Base-by-base conservation (phyloP, 2,113 vertebrate genomes). In the Barnardius zonarius region DNA sequence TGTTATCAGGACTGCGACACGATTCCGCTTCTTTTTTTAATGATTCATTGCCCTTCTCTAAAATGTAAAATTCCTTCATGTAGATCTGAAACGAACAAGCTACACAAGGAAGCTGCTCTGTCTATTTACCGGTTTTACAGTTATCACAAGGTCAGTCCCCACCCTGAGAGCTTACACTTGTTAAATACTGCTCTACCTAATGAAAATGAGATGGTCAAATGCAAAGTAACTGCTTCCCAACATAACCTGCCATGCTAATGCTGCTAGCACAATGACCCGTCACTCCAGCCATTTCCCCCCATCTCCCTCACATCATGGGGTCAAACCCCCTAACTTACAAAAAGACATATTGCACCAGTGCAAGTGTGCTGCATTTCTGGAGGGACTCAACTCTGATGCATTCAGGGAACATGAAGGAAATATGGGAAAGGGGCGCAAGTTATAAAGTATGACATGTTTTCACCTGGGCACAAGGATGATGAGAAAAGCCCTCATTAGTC, bases 391-490 rank as follows among this genome's bases (percentile, higher is more conserved):
- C 37, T 54, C 62, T 2, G 49, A 31, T 4, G 31, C 28, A 12
- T 18, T 20, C 63, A 35, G 17, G 22, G 81, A 41, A 44, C 18
- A 11, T 0, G 6, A 14, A 55, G 35, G 20, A 43, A 24, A 51
- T 3, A 4, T 1, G 3, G 39, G 69, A 30, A 72, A 69, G 49
- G 31, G 35, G 3, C 1, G 14, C 17, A 41, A 46, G 31, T 3
- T 18, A 7, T 3, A 22, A 51, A 48, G 39, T 3, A 41, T 1
- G 2, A 23, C 51, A 17, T 0, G 4, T 13, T 72, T 67, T 14
- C 91, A 67, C 17, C 30, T 3, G 16, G 81, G 46, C n/a, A 14
- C 57, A 24, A 27, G 24, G 37, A 8, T 3, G 72, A 44, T 1
- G 37, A 59, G 59, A 7, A 90, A 69, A 70, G 31, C 44, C 51